Evolutionary conservation across 2,888 invertebrate genomes (phyloP).

Genomic region (Dendrolimus pini): DNA sequence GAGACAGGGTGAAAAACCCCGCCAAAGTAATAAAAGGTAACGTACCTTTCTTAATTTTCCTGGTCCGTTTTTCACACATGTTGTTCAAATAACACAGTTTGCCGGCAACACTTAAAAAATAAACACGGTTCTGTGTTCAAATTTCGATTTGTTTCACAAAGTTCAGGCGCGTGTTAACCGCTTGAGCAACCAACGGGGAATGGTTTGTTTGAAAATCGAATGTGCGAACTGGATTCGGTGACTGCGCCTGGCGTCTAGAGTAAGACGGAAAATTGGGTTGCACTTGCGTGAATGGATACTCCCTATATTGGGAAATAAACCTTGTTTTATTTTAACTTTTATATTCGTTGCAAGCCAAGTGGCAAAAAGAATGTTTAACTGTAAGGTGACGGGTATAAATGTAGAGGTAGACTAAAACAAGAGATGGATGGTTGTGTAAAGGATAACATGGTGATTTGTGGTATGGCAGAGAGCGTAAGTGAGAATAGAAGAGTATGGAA

Average conservation of each 20-base stretch:
- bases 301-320: not conserved
- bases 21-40: not conserved
- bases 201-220: conserved; percentile 40
- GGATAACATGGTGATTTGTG: too few relatives aligned
- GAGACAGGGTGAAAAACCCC: too few relatives aligned
- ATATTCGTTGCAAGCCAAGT: too few relatives aligned
- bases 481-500: too few relatives aligned
- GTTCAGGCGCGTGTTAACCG: conserved; percentile 19
- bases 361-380: too few relatives aligned
- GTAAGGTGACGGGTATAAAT: too few relatives aligned
- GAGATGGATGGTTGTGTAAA: too few relatives aligned
- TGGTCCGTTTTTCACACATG: conserved; percentile 58
- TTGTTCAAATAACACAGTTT: conserved; percentile 16
- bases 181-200: conserved; percentile 27
- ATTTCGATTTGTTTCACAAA: not conserved
- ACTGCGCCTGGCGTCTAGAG: conserved; percentile 15
- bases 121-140: conserved; percentile 10
- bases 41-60: conserved; percentile 53
- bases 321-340: too few relatives aligned
- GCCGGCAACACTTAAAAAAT: conserved; percentile 27
- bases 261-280: conserved; percentile 11
- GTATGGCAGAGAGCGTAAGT: too few relatives aligned
- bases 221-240: conserved; percentile 17
- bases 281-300: not conserved
- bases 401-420: too few relatives aligned